phyloP scores from a whole-genome alignment of 2,888 invertebrate genomes.

The Omphaloscelis lunosa region DNA sequence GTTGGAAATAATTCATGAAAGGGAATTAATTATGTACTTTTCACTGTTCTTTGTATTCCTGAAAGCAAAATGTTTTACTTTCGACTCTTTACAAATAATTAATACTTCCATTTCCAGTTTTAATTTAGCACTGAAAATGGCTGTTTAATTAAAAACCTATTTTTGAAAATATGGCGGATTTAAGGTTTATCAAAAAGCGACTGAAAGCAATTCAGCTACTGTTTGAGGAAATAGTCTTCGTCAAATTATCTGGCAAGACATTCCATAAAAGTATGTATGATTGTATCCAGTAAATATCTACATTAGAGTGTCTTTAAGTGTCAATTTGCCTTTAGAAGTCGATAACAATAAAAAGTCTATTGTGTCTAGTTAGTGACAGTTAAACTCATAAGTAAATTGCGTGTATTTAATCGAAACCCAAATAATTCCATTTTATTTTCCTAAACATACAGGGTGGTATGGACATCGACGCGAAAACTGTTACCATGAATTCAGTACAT shows the following conservation, averaged over 20 bases:
- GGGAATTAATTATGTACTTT: constrained; percentile 6
- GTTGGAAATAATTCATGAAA: constrained; percentile 11
- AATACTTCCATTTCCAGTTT: not conserved
- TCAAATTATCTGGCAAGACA: not conserved
- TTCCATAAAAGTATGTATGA: not conserved
- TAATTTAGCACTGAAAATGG: not conserved
- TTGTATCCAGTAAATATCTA: too few species aligned
- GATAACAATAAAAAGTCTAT: too few species aligned
- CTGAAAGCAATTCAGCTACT: not conserved
- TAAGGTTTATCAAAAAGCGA: not conserved
- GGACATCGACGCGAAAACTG: too few species aligned
- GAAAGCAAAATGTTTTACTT: not conserved
- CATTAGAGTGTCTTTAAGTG: too few species aligned
- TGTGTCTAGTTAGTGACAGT: too few species aligned
- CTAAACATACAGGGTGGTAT: too few species aligned
- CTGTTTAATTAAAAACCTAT: not conserved
- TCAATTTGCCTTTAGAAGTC: too few species aligned
- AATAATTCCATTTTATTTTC: not conserved
- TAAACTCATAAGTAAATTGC: not conserved
- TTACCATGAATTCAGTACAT: too few species aligned
- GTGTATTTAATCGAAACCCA: not conserved
- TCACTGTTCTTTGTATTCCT: not conserved
- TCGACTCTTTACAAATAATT: not conserved
- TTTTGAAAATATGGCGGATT: not conserved
- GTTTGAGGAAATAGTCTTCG: not conserved